These are phyloP conservation scores for Bungarus multicinctus DNA, from an alignment of 2,113 vertebrate species.

Conservation along the genomic window DNA sequence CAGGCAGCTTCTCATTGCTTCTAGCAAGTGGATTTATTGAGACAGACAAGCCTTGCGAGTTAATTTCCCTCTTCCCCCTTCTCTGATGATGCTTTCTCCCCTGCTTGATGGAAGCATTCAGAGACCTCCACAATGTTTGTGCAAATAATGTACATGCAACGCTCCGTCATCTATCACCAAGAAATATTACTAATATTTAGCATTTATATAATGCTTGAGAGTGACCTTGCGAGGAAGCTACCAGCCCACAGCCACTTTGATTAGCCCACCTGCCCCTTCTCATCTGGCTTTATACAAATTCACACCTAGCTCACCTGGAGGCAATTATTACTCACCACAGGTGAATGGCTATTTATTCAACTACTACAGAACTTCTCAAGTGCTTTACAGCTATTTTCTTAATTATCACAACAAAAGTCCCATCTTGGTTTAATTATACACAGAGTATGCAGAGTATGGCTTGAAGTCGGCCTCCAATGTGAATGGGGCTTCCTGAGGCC, in stretches of 20 bases:
- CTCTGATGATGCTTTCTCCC: background rate
- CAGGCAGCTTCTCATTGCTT: constrained; percentile 14
- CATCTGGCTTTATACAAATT: background rate
- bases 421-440: background rate
- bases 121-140: constrained; percentile 22
- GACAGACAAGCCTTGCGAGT: constrained; percentile 6
- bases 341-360: background rate
- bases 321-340: background rate
- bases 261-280: background rate
- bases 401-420: background rate
- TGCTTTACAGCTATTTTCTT: background rate
- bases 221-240: background rate
- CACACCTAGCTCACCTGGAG: background rate
- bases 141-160: background rate
- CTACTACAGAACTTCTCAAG: background rate
- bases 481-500: background rate
- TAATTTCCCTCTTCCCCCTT: background rate
- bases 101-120: background rate
- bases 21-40: constrained; percentile 31
- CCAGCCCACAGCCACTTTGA: background rate
- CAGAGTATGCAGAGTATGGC: background rate
- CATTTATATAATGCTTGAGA: background rate
- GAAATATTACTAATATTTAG: background rate
- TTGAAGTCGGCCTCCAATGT: background rate
- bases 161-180: background rate